Evolutionary conservation across 2,113 vertebrate species (phyloP).

Genomic region (Alaudala cheleensis): DNA sequence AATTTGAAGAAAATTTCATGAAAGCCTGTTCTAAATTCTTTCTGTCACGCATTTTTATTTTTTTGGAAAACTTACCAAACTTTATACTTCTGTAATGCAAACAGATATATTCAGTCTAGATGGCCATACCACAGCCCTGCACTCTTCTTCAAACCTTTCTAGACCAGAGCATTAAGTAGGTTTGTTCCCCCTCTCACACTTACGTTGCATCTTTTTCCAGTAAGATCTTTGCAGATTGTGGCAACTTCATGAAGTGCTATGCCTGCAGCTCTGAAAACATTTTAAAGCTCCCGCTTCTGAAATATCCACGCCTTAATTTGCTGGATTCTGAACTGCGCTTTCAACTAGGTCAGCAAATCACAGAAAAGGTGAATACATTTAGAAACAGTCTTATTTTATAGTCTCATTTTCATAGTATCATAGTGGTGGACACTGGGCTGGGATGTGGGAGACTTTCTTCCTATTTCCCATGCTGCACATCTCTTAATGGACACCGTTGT

Average conservation of each 20-base stretch:
- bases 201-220: not conserved
- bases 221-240: not conserved
- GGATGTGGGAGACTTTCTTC: not conserved
- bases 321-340: not conserved
- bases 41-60: not conserved
- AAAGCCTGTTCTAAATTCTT: not conserved
- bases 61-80: not conserved
- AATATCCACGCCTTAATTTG: not conserved
- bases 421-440: not conserved
- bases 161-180: not conserved
- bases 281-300: not conserved
- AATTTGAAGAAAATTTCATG: not conserved
- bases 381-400: not conserved
- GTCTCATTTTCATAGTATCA: not conserved
- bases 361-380: not conserved
- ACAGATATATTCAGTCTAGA: not conserved
- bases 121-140: not conserved
- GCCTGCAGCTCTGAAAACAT: not conserved
- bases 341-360: not conserved
- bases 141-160: not conserved
- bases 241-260: not conserved
- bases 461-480: not conserved
- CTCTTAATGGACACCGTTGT: not conserved
- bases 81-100: not conserved
- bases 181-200: not conserved